Base-by-base conservation (phyloP, 1,140 invertebrate species). In the Mycetomoellerius zeteki region DNA sequence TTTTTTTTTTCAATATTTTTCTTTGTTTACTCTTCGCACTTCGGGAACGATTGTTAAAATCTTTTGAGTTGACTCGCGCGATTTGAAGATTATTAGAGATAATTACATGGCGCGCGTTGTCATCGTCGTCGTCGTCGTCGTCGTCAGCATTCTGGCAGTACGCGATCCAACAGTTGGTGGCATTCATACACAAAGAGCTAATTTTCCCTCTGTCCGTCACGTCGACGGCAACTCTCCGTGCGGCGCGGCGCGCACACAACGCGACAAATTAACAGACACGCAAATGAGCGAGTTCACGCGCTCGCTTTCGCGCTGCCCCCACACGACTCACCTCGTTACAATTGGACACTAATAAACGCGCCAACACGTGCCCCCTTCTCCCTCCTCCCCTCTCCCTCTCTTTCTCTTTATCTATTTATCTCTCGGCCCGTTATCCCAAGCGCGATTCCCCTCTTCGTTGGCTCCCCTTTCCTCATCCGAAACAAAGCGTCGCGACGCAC, bases 311-410 rank as follows among this genome's bases (percentile, higher is more conserved):
- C 90, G 89, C 92, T 91, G 62, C 87, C 92, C 89, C 69, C 67
- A 27, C 80, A 5, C 77, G 52, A 50, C 78, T 77, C 85, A 86
- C 91, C 54, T 91, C 90, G 89, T 94, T 91, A 93, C 94, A 95
- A 94, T 94, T 94, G 94, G 94, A 94, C 94, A 94, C 94, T 94
- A 95, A 95, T 94, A 94, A 95, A 94, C 92, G 92, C 91, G 90
- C 88, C 89, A 85, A 86, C 91, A 89, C 85, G 89, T 85, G 67
- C 85, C 43, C 47, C 60, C 60, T 37, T 37, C 47, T 64, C 19
- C 12, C 24, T 47, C 27, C 58, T 21, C 24, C 47, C 56, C 19
- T 30, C 24, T 37, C n/a, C 54, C 21, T 69, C 47, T 71, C 14
- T n/a, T 16, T 37, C n/a, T 54, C n/a, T 69, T 30, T 71, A 14